Percentiles rank a stretch among this genome's conserved stretches.
phyloP scores from a whole-genome alignment of 2,888 invertebrate genomes.

The Aleiodes alternator region DNA sequence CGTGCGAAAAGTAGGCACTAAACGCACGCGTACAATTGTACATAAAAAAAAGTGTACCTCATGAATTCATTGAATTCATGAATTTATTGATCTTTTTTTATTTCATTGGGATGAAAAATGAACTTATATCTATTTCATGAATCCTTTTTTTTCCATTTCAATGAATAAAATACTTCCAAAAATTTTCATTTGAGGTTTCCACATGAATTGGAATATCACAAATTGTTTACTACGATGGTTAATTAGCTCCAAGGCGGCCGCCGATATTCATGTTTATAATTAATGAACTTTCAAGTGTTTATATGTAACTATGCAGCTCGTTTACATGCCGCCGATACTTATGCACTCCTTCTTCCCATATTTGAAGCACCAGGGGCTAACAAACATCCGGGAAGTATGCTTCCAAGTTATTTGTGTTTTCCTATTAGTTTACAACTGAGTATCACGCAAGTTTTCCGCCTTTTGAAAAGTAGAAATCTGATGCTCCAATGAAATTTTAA shows the following conservation, averaged over 20 bases:
- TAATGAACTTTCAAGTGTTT: slow-evolving; percentile 47
- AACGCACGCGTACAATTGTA: no score
- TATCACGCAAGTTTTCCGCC: not conserved
- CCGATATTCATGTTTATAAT: slow-evolving; percentile 51
- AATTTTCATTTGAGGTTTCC: slow-evolving; percentile 45
- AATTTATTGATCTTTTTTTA: no score
- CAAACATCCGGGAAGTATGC: not conserved
- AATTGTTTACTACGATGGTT: slow-evolving; percentile 61
- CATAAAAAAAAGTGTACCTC: no score
- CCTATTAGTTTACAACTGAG: not conserved
- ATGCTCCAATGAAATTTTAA: no score
- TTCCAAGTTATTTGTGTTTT: not conserved
- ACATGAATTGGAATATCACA: slow-evolving; percentile 58
- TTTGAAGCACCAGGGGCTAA: not conserved
- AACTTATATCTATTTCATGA: no score
- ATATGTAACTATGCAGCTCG: slow-evolving; percentile 34
- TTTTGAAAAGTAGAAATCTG: no score
- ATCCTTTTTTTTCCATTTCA: no score
- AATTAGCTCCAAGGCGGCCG: slow-evolving; percentile 57
- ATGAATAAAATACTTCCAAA: not conserved
- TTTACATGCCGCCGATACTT: slow-evolving; percentile 28
- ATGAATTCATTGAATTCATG: no score
- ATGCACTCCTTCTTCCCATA: not conserved
- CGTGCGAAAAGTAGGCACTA: no score
- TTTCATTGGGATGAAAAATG: no score